Base-by-base conservation (phyloP, 2,888 invertebrate genomes). In the Alsophila aescularia region DNA sequence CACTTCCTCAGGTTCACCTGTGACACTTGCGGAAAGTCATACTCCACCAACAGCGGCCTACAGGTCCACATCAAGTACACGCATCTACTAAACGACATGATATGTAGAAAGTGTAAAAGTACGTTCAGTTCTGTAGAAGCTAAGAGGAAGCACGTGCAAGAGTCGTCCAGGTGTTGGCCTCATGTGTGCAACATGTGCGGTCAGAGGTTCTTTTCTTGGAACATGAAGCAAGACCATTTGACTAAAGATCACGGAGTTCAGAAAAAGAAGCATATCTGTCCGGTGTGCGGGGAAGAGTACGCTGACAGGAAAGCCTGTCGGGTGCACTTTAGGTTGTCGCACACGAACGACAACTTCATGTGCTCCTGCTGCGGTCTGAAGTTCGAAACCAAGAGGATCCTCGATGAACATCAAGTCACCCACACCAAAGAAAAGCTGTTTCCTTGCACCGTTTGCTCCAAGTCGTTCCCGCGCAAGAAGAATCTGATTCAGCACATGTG, bases 361-460 rank as follows among this genome's bases (percentile, higher is more conserved):
- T 90, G 90, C 52, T 76, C 86, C 0, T 85, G 81, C 48, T 90
- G 90, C 32, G 87, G 85, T 0, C 68, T 81, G 39, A 89, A 87
- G 41, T 90, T 87, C 47, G 81, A 79, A 6, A 80, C 85, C 0
- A 83, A 84, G 63, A 73, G 78, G 15, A 76, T 71, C 29, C 66
- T 87, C 5, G 81, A 85, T 15, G 86, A 92, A 9, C 93, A 93
- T 56, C 83, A 84, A 45, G 89, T 92, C 3, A 87, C 89, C 0
- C 93, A 93, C 61, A 92, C 93, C 3, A 88, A 90, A 60, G 93
- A 92, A 52, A 92, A 90, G 47, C 71, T 85, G 0, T 91, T 85
- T 35, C 81, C 86, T 0, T 93, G 93, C 63, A 82, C 87, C 0
- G 82, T 90, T 0, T 93, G 93, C 56, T 72, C 82, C 0, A 91